phyloP scores from a whole-genome alignment of 2,113 vertebrate species.

The Callipepla californica region DNA sequence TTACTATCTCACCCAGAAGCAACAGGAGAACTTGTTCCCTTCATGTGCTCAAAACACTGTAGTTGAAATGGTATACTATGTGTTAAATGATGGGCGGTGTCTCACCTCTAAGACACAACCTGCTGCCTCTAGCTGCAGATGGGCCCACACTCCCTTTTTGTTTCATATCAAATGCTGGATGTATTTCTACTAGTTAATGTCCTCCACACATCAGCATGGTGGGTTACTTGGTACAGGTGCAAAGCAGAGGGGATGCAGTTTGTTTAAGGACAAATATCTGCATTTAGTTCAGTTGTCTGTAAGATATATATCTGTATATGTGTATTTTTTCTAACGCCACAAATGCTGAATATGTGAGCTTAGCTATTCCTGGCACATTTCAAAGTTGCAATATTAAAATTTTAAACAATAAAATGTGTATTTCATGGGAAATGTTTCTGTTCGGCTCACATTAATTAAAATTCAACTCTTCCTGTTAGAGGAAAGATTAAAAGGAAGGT shows the following conservation, averaged over 20 bases:
- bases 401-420: slow-evolving; percentile 5
- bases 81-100: background rate
- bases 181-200: background rate
- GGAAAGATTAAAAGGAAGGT: background rate
- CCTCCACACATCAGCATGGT: background rate
- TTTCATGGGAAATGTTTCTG: slow-evolving; percentile 10
- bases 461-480: background rate
- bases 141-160: background rate
- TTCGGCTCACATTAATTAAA: slow-evolving; percentile 22
- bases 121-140: background rate
- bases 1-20: background rate
- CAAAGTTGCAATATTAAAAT: slow-evolving; percentile 29
- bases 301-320: background rate
- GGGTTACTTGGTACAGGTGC: background rate
- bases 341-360: slow-evolving; percentile 14
- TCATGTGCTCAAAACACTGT: background rate
- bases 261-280: background rate
- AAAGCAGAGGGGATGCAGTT: background rate
- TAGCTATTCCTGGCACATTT: slow-evolving; percentile 29
- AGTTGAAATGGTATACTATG: background rate
- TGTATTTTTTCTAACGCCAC: background rate
- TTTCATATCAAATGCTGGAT: background rate
- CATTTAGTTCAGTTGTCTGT: background rate
- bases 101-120: background rate
- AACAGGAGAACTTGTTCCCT: background rate